A percentile compares a stretch with the other conserved stretches of the same genome.
Conservation (phyloP, 2,888 invertebrate genomes). For the Pheosia tremula region DNA sequence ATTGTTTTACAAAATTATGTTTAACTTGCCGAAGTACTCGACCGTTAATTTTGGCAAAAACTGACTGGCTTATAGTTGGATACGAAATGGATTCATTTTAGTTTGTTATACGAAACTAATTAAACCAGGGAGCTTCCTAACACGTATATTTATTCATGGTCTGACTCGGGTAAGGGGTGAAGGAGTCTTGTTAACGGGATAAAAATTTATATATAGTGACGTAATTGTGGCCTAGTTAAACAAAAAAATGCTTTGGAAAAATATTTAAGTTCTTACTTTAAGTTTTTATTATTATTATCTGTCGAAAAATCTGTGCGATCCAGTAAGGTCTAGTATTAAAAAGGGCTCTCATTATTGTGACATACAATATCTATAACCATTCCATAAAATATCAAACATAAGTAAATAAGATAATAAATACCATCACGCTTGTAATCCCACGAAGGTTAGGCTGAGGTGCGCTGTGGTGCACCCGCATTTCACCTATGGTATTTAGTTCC, state of each 20-base stretch:
- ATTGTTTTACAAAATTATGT: slow-evolving; percentile 40
- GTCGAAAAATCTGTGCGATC: too few species aligned
- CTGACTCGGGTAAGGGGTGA: neutral
- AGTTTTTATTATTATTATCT: neutral
- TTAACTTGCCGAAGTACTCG: slow-evolving; percentile 33
- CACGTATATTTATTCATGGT: neutral
- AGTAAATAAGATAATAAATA: too few species aligned
- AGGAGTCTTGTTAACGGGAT: neutral
- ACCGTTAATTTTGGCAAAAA: slow-evolving; percentile 33
- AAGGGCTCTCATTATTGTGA: too few species aligned
- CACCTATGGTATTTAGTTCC: too few species aligned
- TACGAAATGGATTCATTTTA: slow-evolving; percentile 16
- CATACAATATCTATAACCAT: too few species aligned
- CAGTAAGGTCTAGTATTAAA: too few species aligned
- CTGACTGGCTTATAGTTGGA: slow-evolving; percentile 16
- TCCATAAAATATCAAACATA: too few species aligned
- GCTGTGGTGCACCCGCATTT: too few species aligned
- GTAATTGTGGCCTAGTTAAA: neutral
- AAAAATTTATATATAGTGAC: neutral
- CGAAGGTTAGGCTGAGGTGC: too few species aligned
- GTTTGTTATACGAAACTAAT: slow-evolving; percentile 2
- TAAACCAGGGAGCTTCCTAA: slow-evolving; percentile 1
- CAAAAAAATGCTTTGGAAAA: neutral
- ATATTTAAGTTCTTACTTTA: neutral
- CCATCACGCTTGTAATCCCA: too few species aligned